phyloP scores from a whole-genome alignment of 2,888 invertebrate species.

The Amaurobius ferox region DNA sequence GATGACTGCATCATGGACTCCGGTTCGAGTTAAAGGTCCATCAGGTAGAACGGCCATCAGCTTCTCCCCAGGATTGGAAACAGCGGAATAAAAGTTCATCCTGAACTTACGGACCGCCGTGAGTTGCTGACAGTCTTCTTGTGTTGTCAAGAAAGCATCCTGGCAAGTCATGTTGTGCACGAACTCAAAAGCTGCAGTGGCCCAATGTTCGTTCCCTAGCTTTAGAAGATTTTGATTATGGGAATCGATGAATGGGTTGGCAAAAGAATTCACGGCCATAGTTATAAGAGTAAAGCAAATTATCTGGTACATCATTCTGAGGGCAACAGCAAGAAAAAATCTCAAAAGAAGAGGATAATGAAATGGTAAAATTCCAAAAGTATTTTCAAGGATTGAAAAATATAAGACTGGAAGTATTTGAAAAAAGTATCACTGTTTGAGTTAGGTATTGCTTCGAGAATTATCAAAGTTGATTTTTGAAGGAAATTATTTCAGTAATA shows the following conservation, averaged over 20 bases:
- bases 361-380: too few relatives aligned
- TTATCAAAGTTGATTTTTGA: too few relatives aligned
- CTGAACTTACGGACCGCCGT: constrained; percentile 74
- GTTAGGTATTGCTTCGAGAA: too few relatives aligned
- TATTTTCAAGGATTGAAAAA: too few relatives aligned
- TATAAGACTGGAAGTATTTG: too few relatives aligned
- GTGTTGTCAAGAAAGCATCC: constrained; percentile 76
- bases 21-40: constrained; percentile 76
- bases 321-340: too few relatives aligned
- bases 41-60: constrained; percentile 77
- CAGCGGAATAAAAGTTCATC: constrained; percentile 76
- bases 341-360: too few relatives aligned
- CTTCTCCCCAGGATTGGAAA: constrained; percentile 75
- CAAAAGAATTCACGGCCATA: not conserved
- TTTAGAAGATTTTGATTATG: not conserved
- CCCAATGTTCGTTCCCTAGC: constrained; percentile 75
- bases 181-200: constrained; percentile 76
- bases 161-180: constrained; percentile 75
- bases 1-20: constrained; percentile 78
- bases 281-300: not conserved
- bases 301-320: not conserved
- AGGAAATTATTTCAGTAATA: too few relatives aligned
- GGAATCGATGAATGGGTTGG: not conserved
- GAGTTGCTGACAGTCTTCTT: constrained; percentile 76
- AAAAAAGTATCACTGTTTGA: too few relatives aligned